Evolutionary conservation across 2,797 vertebrate genomes (phyloP), one percentile per base, ranked within the genome.

Genomic region (Scarus forsteni): DNA sequence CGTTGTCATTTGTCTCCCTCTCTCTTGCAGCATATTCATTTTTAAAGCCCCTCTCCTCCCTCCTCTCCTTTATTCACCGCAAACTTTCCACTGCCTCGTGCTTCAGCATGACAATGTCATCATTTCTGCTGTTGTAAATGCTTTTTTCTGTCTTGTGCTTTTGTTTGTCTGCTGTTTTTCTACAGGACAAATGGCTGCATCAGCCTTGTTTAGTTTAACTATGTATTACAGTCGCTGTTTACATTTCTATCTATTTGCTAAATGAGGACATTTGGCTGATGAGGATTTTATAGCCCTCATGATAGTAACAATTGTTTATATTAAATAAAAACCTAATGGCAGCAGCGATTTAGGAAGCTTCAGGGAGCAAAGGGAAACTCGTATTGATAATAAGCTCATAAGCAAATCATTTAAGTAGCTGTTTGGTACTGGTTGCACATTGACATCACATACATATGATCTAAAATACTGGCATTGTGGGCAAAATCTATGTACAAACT

Each of bases 1-100:
- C 15, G 3, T 15, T 61, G 43, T 68, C 18, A 58, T 65, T 75
- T 48, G 16, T 60, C 18, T 58, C 44, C 52, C 16, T 56, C 60
- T 66, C 46, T 16, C 49, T 34, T 51, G 15, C 46, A 10, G 7
- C 36, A 0, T 44, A 35, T 62, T 71, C 36, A 50, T 63, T 53
- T 59, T 53, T 44, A n/a, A 13, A 46, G 10, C 3, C 35, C 3
- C 11, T 51, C 46, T 38, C 19, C 59, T 6, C 0, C 64, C 11
- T 16, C 66, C 36, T n/a, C 15, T 10, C 68, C 35, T 43, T 68
- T 36, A 43, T 67, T 15, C 16, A 36, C 13, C 40, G 19, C 36
- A 50, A 68, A 75, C 46, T 45, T 62, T 49, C 19, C 60, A 8
- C 7, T 7, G 15, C 43, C 3, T 36, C 44, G 16, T 12, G 5